Evolutionary conservation across 2,797 vertebrate genomes (phyloP).

Genomic region (Myotis vivesi): DNA sequence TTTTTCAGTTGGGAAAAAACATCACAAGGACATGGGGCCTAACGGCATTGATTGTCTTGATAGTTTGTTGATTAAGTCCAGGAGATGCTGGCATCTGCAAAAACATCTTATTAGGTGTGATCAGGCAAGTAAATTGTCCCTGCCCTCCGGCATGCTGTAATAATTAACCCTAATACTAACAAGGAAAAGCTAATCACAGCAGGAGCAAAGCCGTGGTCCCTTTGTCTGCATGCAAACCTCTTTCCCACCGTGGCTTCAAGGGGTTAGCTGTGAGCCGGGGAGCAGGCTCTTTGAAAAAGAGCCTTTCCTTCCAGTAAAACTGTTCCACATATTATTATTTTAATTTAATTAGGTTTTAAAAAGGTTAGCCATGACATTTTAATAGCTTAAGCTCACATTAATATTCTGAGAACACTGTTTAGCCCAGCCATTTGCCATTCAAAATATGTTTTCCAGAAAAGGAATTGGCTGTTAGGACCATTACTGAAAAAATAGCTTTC

Average conservation of each 20-base stretch:
- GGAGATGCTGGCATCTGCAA: conserved; percentile 73
- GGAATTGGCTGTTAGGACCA: conserved; percentile 79
- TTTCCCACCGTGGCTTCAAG: conserved; percentile 53
- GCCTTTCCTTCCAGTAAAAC: conserved; percentile 72
- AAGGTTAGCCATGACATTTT: conserved; percentile 83
- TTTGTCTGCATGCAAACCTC: conserved; percentile 65
- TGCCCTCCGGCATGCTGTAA: conserved; percentile 71
- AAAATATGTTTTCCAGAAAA: conserved; percentile 82
- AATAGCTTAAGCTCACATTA: conserved; percentile 81
- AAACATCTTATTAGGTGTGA: conserved; percentile 76
- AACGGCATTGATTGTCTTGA: conserved; percentile 70
- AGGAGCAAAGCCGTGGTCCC: conserved; percentile 62
- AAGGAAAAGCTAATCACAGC: conserved; percentile 79
- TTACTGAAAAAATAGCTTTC: conserved; percentile 79
- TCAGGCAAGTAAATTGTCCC: conserved; percentile 76
- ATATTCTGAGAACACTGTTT: conserved; percentile 82
- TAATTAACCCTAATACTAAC: conserved; percentile 79
- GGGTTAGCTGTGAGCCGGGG: conserved; percentile 64
- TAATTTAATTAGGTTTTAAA: conserved; percentile 85
- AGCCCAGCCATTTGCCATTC: conserved; percentile 79
- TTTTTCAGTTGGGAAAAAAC: conserved; percentile 65
- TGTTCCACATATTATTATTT: conserved; percentile 80
- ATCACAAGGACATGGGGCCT: conserved; percentile 45
- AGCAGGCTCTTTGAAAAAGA: conserved; percentile 74
- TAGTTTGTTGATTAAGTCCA: conserved; percentile 65